Evolutionary conservation across 1,140 invertebrate species (phyloP), one percentile per base, ranked within the genome.

Genomic region (Melitaea cinxia): DNA sequence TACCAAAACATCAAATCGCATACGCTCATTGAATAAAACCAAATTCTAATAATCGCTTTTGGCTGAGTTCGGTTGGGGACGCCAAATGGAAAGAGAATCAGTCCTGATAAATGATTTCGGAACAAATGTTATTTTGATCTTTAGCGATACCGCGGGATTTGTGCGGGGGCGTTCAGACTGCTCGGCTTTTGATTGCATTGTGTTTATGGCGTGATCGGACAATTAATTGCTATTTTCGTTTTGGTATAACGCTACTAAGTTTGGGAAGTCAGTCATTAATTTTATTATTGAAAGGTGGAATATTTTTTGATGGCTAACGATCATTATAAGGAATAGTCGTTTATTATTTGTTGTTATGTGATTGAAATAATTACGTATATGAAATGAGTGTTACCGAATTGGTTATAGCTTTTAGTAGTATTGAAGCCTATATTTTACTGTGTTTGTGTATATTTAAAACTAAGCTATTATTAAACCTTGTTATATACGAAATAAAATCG

Each of bases 121-220:
- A 83, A 88, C 85, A 88, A 88, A 88, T 88, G 85, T 88, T 84
- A 84, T 85, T 85, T 84, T 88, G 85, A 88, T 88, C 80, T 85
- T 82, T 73, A 73, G 75, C 81, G 83, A 88, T 88, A 88, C 65
- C 76, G 69, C 55, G 35, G 68, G 80, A 80, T 80, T 80, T 84
- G 82, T 83, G 78, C 72, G 71, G 82, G 78, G 83, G 68, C 75
- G 68, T 77, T 75, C 70, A 81, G 15, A 17, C 72, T 68, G 65
- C 61, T 72, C 70, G 65, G 45, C 50, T 72, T 83, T 77, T 82
- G 76, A 80, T 83, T 83, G 74, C 65, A 71, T 78, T 70, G 65
- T 49, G 49, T 56, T 52, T 30, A 21, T 21, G 58, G 50, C 35
- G 21, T 55, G 39, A 66, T 56, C 30, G 39, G 26, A 37, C 64